Evolutionary conservation across 2,888 invertebrate species (phyloP).

Genomic region (Drosophila tripunctata): DNA sequence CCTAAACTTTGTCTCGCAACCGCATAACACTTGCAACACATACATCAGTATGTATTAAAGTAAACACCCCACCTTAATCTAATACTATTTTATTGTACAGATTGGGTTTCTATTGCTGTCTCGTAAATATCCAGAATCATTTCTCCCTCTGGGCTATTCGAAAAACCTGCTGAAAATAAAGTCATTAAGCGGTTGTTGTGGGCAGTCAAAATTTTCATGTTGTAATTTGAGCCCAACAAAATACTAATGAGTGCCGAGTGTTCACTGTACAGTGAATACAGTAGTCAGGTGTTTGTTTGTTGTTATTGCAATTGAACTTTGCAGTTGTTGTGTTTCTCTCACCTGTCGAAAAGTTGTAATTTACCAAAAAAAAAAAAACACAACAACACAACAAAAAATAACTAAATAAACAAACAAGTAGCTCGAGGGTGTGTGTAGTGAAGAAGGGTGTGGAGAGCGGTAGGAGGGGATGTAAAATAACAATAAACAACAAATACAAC

Average conservation of each 20-base stretch:
- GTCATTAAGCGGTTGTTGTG: conserved; percentile 63
- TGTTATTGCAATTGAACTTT: conserved; percentile 21
- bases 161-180: conserved; percentile 45
- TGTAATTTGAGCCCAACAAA: conserved; percentile 1
- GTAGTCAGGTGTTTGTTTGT: conserved; percentile 21
- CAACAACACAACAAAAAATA: conserved; percentile 2
- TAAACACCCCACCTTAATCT: neutral
- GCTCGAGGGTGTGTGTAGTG: conserved; percentile 30
- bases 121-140: neutral
- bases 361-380: conserved; percentile 37
- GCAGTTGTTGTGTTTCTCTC: conserved; percentile 29
- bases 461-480: conserved; percentile 3
- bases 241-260: conserved; percentile 42
- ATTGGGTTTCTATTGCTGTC: neutral
- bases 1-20: neutral
- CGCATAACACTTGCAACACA: neutral
- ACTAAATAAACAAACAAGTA: conserved; percentile 40
- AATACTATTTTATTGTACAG: neutral
- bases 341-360: conserved; percentile 63
- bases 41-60: neutral
- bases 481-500: conserved; percentile 28
- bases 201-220: conserved; percentile 8
- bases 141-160: neutral
- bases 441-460: neutral
- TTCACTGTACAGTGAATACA: conserved; percentile 6